These are phyloP conservation scores for Caranx melampygus DNA, from an alignment of 2,113 vertebrate species.

Conservation along the genomic window DNA sequence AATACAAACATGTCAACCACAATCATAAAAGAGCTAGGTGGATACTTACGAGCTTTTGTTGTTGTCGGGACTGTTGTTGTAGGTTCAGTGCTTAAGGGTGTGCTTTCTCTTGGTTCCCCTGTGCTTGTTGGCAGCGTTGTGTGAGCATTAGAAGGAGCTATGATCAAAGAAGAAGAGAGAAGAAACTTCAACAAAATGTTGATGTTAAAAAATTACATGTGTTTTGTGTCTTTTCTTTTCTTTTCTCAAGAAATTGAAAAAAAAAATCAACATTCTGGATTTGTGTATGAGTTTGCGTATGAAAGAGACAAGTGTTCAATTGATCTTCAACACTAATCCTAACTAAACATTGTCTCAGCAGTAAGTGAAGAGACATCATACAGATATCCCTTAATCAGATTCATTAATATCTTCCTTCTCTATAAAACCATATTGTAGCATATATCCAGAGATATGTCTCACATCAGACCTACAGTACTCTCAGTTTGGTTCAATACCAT, in stretches of 20 bases:
- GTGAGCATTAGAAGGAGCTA: neutral
- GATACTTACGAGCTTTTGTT: slow-evolving; percentile 21
- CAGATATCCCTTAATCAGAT: rapidly evolving
- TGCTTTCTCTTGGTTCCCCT: neutral
- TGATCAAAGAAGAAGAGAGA: neutral
- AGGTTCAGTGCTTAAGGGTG: rapidly evolving
- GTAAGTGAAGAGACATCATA: slow-evolving; percentile 5
- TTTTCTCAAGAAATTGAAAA: neutral
- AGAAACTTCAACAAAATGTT: neutral
- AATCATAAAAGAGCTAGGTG: neutral
- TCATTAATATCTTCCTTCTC: neutral
- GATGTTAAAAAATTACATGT: neutral
- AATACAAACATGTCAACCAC: neutral
- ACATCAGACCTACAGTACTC: slow-evolving; percentile 47
- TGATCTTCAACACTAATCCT: too few species aligned
- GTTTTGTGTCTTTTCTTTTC: too few species aligned
- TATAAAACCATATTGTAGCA: neutral
- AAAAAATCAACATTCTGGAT: too few species aligned
- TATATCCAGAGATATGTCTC: slow-evolving; percentile 32
- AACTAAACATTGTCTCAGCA: too few species aligned
- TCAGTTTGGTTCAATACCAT: neutral
- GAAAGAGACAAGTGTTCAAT: too few species aligned
- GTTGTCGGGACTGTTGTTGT: neutral
- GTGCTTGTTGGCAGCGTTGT: rapidly evolving
- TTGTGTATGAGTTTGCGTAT: too few species aligned